Base-by-base conservation (phyloP, 2,888 invertebrate species). In the Leptodirus hochenwartii region DNA sequence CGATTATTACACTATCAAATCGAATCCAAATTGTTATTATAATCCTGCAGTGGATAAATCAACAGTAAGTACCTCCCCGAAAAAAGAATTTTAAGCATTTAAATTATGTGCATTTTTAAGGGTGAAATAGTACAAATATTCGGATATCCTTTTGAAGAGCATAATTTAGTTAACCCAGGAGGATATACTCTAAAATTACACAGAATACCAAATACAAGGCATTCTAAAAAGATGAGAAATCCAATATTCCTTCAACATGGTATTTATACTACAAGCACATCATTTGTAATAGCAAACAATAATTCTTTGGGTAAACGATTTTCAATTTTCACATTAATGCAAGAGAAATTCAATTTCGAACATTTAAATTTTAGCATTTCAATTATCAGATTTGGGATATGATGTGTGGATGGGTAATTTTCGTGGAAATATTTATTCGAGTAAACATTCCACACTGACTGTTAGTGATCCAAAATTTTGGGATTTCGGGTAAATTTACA, bases 391-490 rank as follows among this genome's bases (percentile, higher is more conserved):
- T 29, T 51, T 50, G 4, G 58, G 59, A 5, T 60, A 54, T 34
- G 62, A 63, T 33, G 59, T 62, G 1, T 77, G 55, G 75, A 60
- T 51, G 55, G 48, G 58, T 4, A 63, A 63, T 38, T 51, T 47
- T 34, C 39, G 53, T 33, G 53, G 53, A 29, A 48, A 45, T 10
- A 46, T 47, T 38, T 51, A 53, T 38, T 51, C 51, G 6, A 47
- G 48, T 41, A 46, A 41, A n/a, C 53, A 53, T 30, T 39, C 41
- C 5, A 37, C 37, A 14, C 36, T 47, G 11, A 49, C 48, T 22
- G 38, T 42, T 11, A 41, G 45, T 2, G 43, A 49, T 29, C 46
- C 38, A 28, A 44, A 45, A 25, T 53, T 41, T 31, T 53, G 53
- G 53, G 46, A 53, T 37, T 47, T 49, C 32, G 47, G 50, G 50